These are phyloP conservation scores for Patella caerulea DNA, from an alignment of 2,888 invertebrate species.

Conservation along the genomic window DNA sequence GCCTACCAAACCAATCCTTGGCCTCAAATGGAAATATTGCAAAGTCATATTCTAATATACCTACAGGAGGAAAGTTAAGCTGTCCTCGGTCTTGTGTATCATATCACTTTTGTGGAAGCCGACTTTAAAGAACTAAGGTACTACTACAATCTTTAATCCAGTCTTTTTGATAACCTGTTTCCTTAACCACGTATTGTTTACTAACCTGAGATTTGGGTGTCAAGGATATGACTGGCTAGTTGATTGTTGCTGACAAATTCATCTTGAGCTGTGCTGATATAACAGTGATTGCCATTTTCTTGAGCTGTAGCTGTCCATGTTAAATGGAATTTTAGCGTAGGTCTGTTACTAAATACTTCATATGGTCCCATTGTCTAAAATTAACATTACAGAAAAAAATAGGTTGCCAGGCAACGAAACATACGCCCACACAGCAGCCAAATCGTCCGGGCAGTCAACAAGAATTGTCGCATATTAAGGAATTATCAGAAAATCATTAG, in stretches of 20 bases:
- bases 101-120: constrained; percentile 1
- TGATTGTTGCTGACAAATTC: constrained; percentile 49
- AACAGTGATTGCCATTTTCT: constrained; percentile 31
- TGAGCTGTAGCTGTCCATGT: constrained; percentile 76
- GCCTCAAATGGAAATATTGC: no score
- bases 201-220: constrained; percentile 43
- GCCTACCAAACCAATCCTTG: no score
- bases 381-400: no score
- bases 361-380: constrained; percentile 73
- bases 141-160: not conserved
- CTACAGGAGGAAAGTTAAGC: not conserved
- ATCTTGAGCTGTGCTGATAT: constrained; percentile 35
- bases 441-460: no score
- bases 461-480: no score
- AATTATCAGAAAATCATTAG: no score
- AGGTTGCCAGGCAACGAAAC: no score
- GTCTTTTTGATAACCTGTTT: no score
- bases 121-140: not conserved
- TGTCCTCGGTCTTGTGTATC: constrained; percentile 9
- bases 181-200: not conserved
- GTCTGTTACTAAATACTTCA: constrained; percentile 84
- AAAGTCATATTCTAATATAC: no score
- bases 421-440: no score
- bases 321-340: constrained; percentile 87
- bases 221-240: constrained; percentile 35